Percentiles rank a stretch among this genome's conserved stretches.
phyloP scores from a whole-genome alignment of 2,113 vertebrate genomes.

The Pterocles burchelli region DNA sequence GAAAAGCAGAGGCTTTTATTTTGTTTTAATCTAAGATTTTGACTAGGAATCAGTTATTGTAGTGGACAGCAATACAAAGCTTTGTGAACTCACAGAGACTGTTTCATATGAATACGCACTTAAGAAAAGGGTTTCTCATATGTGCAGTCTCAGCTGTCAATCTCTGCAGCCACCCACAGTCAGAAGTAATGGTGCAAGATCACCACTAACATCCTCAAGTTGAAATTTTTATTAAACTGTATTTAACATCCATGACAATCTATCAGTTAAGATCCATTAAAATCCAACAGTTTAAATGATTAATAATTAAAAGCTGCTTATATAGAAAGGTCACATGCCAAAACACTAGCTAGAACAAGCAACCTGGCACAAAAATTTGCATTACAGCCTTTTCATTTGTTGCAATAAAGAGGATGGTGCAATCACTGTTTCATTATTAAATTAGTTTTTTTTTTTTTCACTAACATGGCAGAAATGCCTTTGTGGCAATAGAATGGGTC shows the following conservation, averaged over 20 bases:
- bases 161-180: neutral
- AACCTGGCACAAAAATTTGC: neutral
- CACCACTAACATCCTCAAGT: neutral
- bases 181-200: neutral
- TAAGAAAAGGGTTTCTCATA: neutral
- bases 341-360: neutral
- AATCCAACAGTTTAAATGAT: neutral
- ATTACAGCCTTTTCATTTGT: neutral
- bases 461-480: neutral
- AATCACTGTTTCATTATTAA: neutral
- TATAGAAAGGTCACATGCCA: neutral
- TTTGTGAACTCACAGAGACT: neutral
- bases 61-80: neutral
- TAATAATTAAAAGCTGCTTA: conserved; percentile 10
- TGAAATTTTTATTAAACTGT: neutral
- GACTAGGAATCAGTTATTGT: neutral
- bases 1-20: neutral
- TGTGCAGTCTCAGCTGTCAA: neutral
- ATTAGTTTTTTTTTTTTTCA: neutral
- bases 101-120: neutral
- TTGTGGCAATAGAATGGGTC: neutral
- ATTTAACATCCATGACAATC: neutral
- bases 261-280: neutral
- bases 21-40: neutral
- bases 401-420: neutral